Evolutionary conservation across 2,113 vertebrate genomes (phyloP).

Genomic region (Anolis sagrei): DNA sequence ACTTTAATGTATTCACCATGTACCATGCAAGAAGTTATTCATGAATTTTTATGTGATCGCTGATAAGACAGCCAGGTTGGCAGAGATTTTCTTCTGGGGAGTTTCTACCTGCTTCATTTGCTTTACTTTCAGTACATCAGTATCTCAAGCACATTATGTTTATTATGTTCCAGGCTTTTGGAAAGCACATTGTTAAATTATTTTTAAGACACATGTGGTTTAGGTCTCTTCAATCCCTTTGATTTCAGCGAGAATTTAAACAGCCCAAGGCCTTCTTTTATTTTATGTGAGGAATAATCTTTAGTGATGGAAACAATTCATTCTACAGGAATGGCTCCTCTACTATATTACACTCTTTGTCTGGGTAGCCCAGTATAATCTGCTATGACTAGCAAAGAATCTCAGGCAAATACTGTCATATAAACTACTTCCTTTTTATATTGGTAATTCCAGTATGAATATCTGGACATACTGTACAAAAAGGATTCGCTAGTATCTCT

Average conservation of each 20-base stretch:
- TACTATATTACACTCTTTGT: neutral
- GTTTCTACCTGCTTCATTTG: conserved; percentile 16
- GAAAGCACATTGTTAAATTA: neutral
- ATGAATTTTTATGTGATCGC: conserved; percentile 62
- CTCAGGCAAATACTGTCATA: neutral
- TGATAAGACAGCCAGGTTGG: conserved; percentile 44
- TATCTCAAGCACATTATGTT: conserved; percentile 27
- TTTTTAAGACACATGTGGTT: conserved; percentile 6
- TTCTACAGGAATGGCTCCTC: neutral
- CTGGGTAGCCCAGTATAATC: neutral
- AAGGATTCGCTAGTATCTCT: too few relatives aligned
- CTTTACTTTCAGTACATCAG: conserved; percentile 23
- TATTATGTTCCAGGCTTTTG: conserved; percentile 25
- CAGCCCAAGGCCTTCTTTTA: neutral
- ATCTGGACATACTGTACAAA: too few relatives aligned
- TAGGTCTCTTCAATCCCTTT: neutral
- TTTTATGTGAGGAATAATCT: neutral
- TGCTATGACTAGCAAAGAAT: neutral
- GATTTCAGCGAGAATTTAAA: neutral
- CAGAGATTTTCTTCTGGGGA: conserved; percentile 27
- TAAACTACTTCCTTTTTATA: too few relatives aligned
- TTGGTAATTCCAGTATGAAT: too few relatives aligned
- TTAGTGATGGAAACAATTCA: neutral
- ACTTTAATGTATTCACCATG: conserved; percentile 58
- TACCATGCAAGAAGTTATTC: conserved; percentile 38